These are phyloP conservation scores for Euborellia annulipes DNA, from an alignment of 1,140 invertebrate species.

Conservation along the genomic window DNA sequence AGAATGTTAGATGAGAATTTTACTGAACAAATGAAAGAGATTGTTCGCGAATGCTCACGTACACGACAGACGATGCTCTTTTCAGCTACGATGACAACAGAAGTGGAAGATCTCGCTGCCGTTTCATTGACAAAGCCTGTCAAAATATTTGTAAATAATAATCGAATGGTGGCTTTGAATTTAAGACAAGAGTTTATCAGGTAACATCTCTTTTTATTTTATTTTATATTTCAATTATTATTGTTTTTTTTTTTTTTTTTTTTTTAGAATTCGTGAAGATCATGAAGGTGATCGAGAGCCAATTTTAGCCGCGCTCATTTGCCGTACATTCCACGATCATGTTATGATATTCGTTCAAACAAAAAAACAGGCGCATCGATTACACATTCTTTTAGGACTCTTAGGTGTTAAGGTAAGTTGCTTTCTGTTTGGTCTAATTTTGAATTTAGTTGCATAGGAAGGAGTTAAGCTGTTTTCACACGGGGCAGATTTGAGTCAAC, in stretches of 20 bases:
- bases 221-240: conserved; percentile 12
- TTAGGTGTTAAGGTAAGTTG: conserved; percentile 56
- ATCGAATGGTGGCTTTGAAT: conserved; percentile 89
- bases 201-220: conserved; percentile 19
- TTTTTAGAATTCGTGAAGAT: conserved; percentile 46
- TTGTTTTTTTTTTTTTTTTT: background rate
- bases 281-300: conserved; percentile 83
- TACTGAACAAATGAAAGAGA: conserved; percentile 95
- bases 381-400: conserved; percentile 81
- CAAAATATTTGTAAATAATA: conserved; percentile 88
- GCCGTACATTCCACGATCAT: conserved; percentile 82
- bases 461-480: no score
- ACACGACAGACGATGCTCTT: conserved; percentile 96
- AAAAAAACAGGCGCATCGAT: conserved; percentile 80
- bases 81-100: conserved; percentile 97
- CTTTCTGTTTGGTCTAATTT: no score
- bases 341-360: conserved; percentile 93
- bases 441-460: no score
- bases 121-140: conserved; percentile 84
- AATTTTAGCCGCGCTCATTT: conserved; percentile 76
- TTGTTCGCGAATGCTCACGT: conserved; percentile 74
- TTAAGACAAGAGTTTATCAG: conserved; percentile 92
- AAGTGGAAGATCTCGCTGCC: conserved; percentile 82
- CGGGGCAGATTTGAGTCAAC: no score
- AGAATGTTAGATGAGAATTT: conserved; percentile 98